A percentile compares a stretch with the other conserved stretches of the same genome.
Evolutionary conservation across 2,113 vertebrate genomes (phyloP).

Genomic region (Pterophyllum scalare): DNA sequence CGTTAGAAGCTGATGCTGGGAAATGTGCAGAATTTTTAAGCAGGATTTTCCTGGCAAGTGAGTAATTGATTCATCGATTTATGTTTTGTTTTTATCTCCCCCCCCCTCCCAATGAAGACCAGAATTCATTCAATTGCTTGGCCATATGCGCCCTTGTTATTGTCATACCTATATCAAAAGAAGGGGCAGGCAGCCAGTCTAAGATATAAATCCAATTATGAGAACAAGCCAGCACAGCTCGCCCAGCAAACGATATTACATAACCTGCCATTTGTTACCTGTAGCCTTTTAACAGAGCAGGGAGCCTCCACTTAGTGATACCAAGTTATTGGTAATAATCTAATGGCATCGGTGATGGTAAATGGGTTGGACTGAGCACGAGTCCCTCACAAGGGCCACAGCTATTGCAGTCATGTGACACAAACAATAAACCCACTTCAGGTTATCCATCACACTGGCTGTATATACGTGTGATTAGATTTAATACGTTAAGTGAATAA

Average conservation of each 20-base stretch:
- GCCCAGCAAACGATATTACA: constrained; percentile 10
- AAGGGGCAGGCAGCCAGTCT: constrained; percentile 5
- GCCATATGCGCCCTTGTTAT: constrained; percentile 13
- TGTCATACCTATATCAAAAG: not conserved
- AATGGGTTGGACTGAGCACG: constrained; percentile 53
- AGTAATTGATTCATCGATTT: not conserved
- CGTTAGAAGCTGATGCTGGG: not conserved
- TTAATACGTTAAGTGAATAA: not conserved
- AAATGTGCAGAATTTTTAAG: not conserved
- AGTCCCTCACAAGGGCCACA: constrained; percentile 71
- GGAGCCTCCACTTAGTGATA: not conserved
- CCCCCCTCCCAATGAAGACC: not conserved
- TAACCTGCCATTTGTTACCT: not conserved
- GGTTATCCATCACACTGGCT: not conserved
- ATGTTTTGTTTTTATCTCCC: not conserved
- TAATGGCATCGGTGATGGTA: not conserved
- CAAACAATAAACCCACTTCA: constrained; percentile 54
- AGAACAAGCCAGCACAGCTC: constrained; percentile 28
- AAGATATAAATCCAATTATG: constrained; percentile 64
- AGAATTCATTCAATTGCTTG: not conserved
- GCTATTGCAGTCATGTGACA: constrained; percentile 71
- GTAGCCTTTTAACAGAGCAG: not conserved
- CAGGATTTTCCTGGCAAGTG: not conserved
- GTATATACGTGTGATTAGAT: constrained; percentile 20
- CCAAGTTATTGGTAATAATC: not conserved